Evolutionary conservation across 2,888 invertebrate genomes (phyloP), one percentile per base, ranked within the genome.

Genomic region (Synergus japonicus): DNA sequence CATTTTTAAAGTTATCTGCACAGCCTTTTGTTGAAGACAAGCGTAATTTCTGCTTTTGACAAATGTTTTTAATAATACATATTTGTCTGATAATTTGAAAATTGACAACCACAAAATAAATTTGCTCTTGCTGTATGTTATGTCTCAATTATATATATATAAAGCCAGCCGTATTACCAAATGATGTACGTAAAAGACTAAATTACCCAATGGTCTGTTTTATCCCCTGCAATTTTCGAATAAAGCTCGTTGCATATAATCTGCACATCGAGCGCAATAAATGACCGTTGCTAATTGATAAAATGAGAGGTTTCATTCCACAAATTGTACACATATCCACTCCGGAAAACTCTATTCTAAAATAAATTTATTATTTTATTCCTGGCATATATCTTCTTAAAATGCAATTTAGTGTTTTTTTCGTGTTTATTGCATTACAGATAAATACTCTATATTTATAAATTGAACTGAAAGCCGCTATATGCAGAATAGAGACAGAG

Each of bases 221-320:
- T 41, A 65, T 37, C 29, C 41, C 37, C 15, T 41, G 41, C 41
- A 65, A 65, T 37, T 60, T 37, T 49, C 29, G n/a, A 69, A 46
- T 69, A 37, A 69, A 69, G 49, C 49, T 15, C 46, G 49, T 15
- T 69, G 46, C 44, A 49, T 9, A 69, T 49, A 46, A 49, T 69
- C 22, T 44, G 46, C 18, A 44, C 29, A 69, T 22, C 29, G 69
- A 54, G 37, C 15, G 29, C 15, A 15, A 13, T 5, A 69, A 69
- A 69, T 37, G 69, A 29, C 7, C 37, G 46, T 29, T 54, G 49
- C 22, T 69, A 69, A 69, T 69, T 69, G 69, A 46, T 69, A 69
- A 69, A 69, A 69, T 69, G 46, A 49, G 69, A 22, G 58, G 49
- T 49, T 49, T 49, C 15, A 49, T 49, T 49, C 7, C 49, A 49